Conservation (phyloP, 2,113 vertebrate genomes). For the Puffinus mauretanicus region DNA sequence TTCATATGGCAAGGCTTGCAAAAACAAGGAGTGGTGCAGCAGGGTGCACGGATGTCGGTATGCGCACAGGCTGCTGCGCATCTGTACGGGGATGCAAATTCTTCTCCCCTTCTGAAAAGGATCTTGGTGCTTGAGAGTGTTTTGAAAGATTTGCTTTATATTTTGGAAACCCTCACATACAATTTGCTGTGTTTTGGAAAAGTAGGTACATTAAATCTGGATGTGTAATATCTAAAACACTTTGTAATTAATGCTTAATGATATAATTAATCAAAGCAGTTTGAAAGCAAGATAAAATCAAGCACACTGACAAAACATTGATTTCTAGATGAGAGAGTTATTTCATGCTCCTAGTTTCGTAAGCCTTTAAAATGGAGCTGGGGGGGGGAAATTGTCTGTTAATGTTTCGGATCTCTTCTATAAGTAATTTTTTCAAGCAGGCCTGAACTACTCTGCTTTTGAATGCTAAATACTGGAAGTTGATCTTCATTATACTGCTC, state of each 20-base stretch:
- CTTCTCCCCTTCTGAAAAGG: background rate
- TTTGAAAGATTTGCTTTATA: background rate
- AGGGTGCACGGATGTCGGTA: rapidly evolving
- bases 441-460: background rate
- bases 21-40: background rate
- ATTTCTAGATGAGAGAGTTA: background rate
- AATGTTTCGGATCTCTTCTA: rapidly evolving
- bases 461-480: background rate
- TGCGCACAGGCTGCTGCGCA: background rate
- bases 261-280: background rate
- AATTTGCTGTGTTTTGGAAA: background rate
- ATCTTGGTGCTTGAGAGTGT: background rate
- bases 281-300: slow-evolving; percentile 20
- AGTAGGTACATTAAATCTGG: background rate
- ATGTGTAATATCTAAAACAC: background rate
- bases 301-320: background rate
- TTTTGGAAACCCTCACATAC: background rate
- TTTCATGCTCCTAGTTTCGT: background rate
- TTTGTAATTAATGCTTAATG: background rate
- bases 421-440: background rate
- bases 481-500: background rate
- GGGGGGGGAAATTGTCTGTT: background rate
- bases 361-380: background rate
- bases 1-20: background rate
- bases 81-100: background rate